Base-by-base conservation (phyloP, 2,888 invertebrate genomes). In the Strigamia transsilvanica region DNA sequence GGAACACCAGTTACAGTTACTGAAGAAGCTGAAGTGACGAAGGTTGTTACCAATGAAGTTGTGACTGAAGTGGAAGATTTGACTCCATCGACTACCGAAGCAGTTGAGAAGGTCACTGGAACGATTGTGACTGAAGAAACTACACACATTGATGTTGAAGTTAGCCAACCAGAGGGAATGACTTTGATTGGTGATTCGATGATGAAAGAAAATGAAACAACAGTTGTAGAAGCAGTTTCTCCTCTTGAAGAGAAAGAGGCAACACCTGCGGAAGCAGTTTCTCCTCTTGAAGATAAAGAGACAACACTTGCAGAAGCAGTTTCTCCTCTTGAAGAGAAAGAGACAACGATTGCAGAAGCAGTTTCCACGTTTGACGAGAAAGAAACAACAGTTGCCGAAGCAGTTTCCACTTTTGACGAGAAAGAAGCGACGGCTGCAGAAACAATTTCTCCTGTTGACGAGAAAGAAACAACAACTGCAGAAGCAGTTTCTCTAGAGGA, bases 1-100 rank as follows among this genome's bases (percentile, higher is more conserved):
- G 79, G 79, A 80, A 80, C 84, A 15, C 84, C 85, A 78, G 86
- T 18, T 66, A 21, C 32, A 15, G 34, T 38, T 32, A 34, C 41
- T n/a, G 46, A 18, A 27, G 4, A 56, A 2, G 32, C 10, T 38
- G 38, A 38, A 9, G 6, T 6, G 38, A 38, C 38, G 9, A 38
- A 2, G 10, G 10, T 38, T 77, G 66, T 34, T 81, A 56, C 21
- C 27, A 27, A 27, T 15, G 80, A 21, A 56, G 34, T 18, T 12
- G 73, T 13, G 27, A 73, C 32, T 13, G 84, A 83, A 83, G 83
- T 80, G 79, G 83, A 80, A 82, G 56, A 61, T 56, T 80, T 79
- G 10, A n/a, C 34, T 12, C 21, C 79, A 23, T 51, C 80, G 18
- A 82, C 83, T 12, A 82, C 84, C 15, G 84, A 85, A 83, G 78